A percentile compares a stretch with the other conserved stretches of the same genome.
phyloP scores from a whole-genome alignment of 2,888 invertebrate genomes.

The Cryptocheilus praepositus region DNA sequence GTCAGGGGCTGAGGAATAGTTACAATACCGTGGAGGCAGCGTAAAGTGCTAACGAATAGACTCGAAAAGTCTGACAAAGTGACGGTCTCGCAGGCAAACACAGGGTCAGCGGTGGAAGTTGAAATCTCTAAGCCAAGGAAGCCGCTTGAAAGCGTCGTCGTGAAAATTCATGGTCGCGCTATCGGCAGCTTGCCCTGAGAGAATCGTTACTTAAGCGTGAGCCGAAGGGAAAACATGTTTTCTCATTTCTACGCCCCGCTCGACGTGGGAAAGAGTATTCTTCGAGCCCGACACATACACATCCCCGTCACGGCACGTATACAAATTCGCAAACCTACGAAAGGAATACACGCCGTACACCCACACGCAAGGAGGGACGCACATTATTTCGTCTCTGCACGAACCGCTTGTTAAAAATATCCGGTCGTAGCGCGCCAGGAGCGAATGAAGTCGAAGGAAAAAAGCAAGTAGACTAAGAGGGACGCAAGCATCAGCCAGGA shows the following conservation, averaged over 20 bases:
- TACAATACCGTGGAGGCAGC: too few relatives aligned
- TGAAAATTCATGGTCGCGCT: background rate
- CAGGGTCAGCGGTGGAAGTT: too few relatives aligned
- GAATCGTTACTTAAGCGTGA: constrained; percentile 8
- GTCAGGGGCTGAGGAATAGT: too few relatives aligned
- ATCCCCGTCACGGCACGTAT: background rate
- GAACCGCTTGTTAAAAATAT: constrained; percentile 63
- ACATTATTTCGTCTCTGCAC: constrained; percentile 58
- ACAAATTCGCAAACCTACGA: too few relatives aligned
- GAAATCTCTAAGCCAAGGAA: too few relatives aligned
- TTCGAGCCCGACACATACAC: constrained; percentile 11
- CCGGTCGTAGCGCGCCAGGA: constrained; percentile 45
- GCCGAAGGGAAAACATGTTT: constrained; percentile 33
- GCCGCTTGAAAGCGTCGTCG: background rate
- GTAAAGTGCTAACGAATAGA: too few relatives aligned
- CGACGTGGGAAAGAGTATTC: constrained; percentile 27
- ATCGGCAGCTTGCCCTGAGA: too few relatives aligned
- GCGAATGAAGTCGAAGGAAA: constrained; percentile 21
- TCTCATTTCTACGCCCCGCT: constrained; percentile 17
- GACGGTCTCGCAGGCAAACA: too few relatives aligned
- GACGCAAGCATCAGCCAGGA: constrained; percentile 6
- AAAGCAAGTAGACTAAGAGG: constrained; percentile 16
- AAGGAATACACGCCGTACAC: constrained; percentile 4
- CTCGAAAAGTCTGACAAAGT: too few relatives aligned
- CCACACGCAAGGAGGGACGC: constrained; percentile 29